Conservation (phyloP, 35 echinoderm and acorn worm species). For the Ophiothrix spiculata region DNA sequence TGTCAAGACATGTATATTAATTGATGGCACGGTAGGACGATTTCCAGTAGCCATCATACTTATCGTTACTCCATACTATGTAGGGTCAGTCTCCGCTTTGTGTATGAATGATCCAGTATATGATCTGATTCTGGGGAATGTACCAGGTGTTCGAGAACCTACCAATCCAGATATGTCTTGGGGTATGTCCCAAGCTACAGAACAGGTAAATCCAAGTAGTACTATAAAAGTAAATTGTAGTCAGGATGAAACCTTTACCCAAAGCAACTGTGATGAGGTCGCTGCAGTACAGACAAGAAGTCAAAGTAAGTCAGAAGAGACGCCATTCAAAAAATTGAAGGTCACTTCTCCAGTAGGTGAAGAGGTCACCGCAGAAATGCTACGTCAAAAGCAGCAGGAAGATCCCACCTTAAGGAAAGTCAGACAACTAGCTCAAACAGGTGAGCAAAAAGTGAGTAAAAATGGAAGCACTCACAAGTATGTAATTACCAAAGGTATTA, state of each 20-base stretch:
- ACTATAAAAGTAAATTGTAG: background rate
- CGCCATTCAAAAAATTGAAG: background rate
- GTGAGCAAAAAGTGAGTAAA: background rate
- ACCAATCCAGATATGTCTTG: constrained; percentile 58
- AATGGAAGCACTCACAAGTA: background rate
- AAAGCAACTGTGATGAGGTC: background rate
- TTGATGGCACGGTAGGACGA: constrained; percentile 54
- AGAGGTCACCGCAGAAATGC: background rate
- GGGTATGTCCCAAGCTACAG: background rate
- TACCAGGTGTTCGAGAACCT: constrained; percentile 47
- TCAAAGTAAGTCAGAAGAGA: background rate
- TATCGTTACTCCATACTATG: constrained; percentile 69
- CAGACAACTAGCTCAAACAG: background rate
- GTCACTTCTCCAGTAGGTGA: background rate
- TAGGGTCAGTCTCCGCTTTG: constrained; percentile 49
- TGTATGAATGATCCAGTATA: constrained; percentile 70
- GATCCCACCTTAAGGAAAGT: background rate
- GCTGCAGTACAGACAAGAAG: constrained; percentile 30
- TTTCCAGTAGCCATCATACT: constrained; percentile 49
- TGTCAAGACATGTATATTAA: constrained; percentile 50
- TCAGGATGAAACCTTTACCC: background rate
- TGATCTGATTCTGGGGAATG: constrained; percentile 74
- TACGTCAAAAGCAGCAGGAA: background rate
- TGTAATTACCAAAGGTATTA: background rate
- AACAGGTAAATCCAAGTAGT: too few species aligned